Conservation (phyloP, 1,140 invertebrate genomes). For the Babylonia areolata region DNA sequence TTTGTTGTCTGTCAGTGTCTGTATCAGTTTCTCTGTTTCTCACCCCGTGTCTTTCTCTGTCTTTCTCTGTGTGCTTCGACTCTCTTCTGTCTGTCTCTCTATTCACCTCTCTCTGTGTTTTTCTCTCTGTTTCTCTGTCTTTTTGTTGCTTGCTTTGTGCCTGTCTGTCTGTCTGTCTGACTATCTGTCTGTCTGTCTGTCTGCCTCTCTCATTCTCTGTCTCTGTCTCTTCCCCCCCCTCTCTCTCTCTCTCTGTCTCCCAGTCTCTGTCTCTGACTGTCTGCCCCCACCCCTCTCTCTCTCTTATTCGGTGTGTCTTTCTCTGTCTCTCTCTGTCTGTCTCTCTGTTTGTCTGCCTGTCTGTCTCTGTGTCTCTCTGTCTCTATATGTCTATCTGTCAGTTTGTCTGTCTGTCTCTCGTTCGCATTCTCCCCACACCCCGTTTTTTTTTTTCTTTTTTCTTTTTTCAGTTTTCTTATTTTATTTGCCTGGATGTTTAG, state of each 20-base stretch:
- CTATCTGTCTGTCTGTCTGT: too few relatives aligned
- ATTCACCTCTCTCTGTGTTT: not conserved
- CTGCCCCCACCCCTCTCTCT: too few relatives aligned
- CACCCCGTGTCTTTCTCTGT: not conserved
- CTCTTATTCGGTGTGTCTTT: not conserved
- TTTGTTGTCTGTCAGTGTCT: too few relatives aligned
- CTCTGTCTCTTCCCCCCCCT: not conserved
- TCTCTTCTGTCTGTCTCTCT: not conserved
- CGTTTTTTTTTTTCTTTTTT: not conserved
- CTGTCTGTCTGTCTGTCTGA: not conserved
- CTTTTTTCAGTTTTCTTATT: too few relatives aligned
- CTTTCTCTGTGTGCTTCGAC: not conserved
- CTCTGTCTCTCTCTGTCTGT: not conserved
- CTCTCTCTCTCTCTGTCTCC: conserved; percentile 14
- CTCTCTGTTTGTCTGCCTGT: too few relatives aligned
- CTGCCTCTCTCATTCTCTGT: too few relatives aligned
- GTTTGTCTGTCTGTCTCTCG: not conserved
- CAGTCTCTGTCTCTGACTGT: too few relatives aligned
- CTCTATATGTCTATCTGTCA: too few relatives aligned
- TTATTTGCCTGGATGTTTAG: too few relatives aligned
- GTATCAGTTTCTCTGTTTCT: not conserved
- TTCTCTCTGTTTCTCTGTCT: not conserved
- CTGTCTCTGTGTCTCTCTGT: too few relatives aligned
- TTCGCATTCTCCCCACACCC: not conserved
- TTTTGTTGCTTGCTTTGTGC: not conserved